Base-by-base conservation (phyloP, 2,797 vertebrate genomes). In the Peromyscus aztecus region DNA sequence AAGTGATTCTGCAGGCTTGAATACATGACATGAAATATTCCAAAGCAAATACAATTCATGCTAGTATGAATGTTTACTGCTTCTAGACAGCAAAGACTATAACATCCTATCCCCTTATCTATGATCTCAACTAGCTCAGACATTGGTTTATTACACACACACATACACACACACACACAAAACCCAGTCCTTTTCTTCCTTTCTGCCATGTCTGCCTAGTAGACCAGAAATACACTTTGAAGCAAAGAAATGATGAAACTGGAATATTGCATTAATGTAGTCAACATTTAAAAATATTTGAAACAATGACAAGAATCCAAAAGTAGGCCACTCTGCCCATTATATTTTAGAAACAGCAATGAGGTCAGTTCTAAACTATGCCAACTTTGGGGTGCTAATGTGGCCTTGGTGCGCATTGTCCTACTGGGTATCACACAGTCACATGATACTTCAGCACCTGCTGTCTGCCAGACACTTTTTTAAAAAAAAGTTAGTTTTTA, bases 341-440 rank as follows among this genome's bases (percentile, higher is more conserved):
- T 91, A 46, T 40, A 71, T 83, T 96, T 96, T 69, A 92, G 77
- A 97, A 92, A 69, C 8, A 69, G 57, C 78, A 96, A 65, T 90
- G 69, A 95, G 89, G 82, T 96, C 78, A 55, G 40, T 65, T 83
- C 31, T 76, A 80, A 83, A 92, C 57, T 81, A 69, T 85, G 82
- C 24, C n/a, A 77, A 71, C 10, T 73, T 91, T 57, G 34, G 27
- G 43, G 43, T 27, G 3, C 14, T 85, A 31, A 57, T 3, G 1
- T 13, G 23, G 27, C 17, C 0, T 3, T 24, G 6, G 17, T 46
- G 19, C 27, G 61, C 73, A 8, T 19, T 34, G 17, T 24, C 4
- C 2, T 55, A 16, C 43, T 21, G 43, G 4, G 65, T 5, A 1
- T 46, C 10, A 55, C 0, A 40, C 0, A 69, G 29, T 69, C 46